A percentile compares a stretch with the other conserved stretches of the same genome.
These are phyloP conservation scores for Candoia aspera DNA, from an alignment of 2,113 vertebrate species.

Conservation along the genomic window DNA sequence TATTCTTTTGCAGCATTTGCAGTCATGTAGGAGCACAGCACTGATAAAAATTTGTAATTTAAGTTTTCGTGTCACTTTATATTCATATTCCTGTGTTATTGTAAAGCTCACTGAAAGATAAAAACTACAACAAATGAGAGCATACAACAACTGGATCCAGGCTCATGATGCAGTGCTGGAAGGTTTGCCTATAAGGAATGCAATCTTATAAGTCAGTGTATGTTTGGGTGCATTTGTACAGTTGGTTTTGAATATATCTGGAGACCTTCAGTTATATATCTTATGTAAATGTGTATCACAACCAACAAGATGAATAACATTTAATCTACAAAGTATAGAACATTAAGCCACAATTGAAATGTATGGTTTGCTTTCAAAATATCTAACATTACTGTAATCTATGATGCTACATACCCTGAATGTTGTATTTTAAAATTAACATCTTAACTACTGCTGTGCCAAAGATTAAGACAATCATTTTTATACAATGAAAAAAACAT, in stretches of 20 bases:
- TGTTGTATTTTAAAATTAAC: conserved; percentile 8
- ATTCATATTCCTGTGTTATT: conserved; percentile 52
- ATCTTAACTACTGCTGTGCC: conserved; percentile 2
- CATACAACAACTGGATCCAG: conserved; percentile 43
- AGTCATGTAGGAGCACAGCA: conserved; percentile 34
- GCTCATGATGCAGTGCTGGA: conserved; percentile 4
- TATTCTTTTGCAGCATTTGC: conserved; percentile 56
- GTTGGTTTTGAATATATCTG: conserved; percentile 33
- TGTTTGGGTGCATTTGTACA: neutral
- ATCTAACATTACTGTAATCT: conserved; percentile 30
- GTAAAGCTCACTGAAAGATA: conserved; percentile 28
- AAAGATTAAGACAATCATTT: neutral
- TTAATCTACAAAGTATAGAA: conserved; percentile 66
- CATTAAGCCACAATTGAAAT: conserved; percentile 48
- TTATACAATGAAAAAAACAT: conserved; percentile 14
- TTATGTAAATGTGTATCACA: conserved; percentile 60
- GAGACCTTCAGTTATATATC: conserved; percentile 36
- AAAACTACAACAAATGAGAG: conserved; percentile 4
- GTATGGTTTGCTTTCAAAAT: conserved; percentile 42
- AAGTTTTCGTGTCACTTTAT: conserved; percentile 65
- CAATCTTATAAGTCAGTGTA: conserved; percentile 35
- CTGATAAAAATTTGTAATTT: conserved; percentile 53
- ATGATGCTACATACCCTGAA: conserved; percentile 4
- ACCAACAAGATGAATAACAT: conserved; percentile 68
- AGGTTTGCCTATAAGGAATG: conserved; percentile 15